These are phyloP conservation scores for Eristalis pertinax DNA, from an alignment of 2,888 invertebrate genomes.

Conservation along the genomic window DNA sequence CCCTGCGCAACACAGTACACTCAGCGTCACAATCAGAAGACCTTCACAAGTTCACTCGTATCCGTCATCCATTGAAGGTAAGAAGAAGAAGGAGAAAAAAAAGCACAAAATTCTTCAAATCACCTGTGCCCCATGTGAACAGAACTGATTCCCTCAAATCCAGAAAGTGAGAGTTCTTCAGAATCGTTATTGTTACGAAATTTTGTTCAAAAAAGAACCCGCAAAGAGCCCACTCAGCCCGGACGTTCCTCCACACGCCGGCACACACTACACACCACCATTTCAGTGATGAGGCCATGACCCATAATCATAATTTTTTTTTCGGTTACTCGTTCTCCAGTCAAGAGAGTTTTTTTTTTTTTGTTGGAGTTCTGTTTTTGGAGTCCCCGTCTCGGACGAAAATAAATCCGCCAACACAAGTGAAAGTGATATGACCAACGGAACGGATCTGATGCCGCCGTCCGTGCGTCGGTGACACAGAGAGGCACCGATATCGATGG, in stretches of 20 bases:
- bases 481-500: conserved; percentile 40
- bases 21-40: neutral
- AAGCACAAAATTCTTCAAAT: neutral
- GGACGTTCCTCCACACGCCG: conserved; percentile 22
- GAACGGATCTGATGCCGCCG: conserved; percentile 11
- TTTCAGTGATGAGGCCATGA: conserved; percentile 62
- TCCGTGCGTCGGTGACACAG: conserved; percentile 28
- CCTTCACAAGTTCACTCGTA: neutral
- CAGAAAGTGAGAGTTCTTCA: conserved; percentile 68
- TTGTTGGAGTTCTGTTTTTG: neutral
- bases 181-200: conserved; percentile 65
- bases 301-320: conserved; percentile 66
- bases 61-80: neutral
- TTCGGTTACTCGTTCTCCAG: conserved; percentile 52
- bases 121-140: conserved; percentile 1
- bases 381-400: conserved; percentile 33
- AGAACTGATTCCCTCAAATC: conserved; percentile 16
- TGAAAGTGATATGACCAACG: conserved; percentile 66
- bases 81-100: neutral
- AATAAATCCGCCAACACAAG: conserved; percentile 69
- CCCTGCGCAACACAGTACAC: neutral
- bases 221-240: conserved; percentile 36
- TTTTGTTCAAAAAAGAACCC: conserved; percentile 54
- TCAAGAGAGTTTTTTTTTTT: neutral
- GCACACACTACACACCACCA: conserved; percentile 37